phyloP scores from a whole-genome alignment of 1,140 invertebrate genomes.

The Streblospio benedicti region DNA sequence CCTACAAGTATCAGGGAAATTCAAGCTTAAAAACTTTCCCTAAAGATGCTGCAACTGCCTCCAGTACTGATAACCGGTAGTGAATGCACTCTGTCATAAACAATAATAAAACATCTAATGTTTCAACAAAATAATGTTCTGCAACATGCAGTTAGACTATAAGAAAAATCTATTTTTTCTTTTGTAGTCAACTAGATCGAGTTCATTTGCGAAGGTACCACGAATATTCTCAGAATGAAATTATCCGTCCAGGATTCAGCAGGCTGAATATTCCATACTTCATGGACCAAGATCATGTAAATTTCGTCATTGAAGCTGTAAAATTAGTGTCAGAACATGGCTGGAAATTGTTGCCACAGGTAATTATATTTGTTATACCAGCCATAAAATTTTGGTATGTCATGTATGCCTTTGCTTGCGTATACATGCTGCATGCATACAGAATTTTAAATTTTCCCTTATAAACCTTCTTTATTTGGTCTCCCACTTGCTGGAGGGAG shows the following conservation, averaged over 20 bases:
- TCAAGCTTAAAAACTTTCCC: no score
- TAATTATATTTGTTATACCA: constrained; percentile 7
- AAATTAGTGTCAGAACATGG: constrained; percentile 79
- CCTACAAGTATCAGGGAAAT: no score
- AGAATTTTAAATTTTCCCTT: no score
- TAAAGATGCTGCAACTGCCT: no score
- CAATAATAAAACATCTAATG: no score
- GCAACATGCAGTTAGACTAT: constrained; percentile 8
- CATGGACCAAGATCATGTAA: constrained; percentile 64
- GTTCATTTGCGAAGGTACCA: constrained; percentile 53
- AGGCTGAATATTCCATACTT: constrained; percentile 79
- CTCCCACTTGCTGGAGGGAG: no score
- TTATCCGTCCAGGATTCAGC: constrained; percentile 65
- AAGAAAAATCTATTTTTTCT: constrained; percentile 19
- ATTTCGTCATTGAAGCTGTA: constrained; percentile 74
- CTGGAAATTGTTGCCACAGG: constrained; percentile 74
- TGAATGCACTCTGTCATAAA: no score
- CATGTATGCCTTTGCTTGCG: no score
- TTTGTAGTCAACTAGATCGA: constrained; percentile 45
- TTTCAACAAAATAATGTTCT: no score
- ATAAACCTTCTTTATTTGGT: no score
- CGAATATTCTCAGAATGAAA: constrained; percentile 51
- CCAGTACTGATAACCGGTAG: no score
- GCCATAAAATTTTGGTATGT: neutral
- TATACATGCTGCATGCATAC: no score